A percentile compares a stretch with the other conserved stretches of the same genome.
These are phyloP conservation scores for Litocranius walleri DNA, from an alignment of 2,113 vertebrate genomes.

Conservation along the genomic window DNA sequence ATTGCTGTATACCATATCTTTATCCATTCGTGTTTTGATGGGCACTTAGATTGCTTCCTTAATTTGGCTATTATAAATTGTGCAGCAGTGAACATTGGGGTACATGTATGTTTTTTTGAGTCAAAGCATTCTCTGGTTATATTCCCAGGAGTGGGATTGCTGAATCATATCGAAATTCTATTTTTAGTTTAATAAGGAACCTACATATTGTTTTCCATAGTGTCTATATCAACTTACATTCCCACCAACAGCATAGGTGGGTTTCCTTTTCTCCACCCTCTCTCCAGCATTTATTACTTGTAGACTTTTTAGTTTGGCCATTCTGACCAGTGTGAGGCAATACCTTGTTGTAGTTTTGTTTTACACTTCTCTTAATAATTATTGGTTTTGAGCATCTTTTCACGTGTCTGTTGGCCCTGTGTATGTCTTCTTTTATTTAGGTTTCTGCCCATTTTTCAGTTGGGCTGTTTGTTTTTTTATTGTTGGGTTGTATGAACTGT, in stretches of 20 bases:
- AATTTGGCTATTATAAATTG: neutral
- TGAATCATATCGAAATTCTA: neutral
- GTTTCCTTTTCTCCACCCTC: neutral
- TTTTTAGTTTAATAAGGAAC: neutral
- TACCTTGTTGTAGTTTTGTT: neutral
- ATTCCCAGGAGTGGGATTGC: neutral
- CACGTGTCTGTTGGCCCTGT: neutral
- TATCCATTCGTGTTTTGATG: neutral
- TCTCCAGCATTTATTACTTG: neutral
- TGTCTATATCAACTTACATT: neutral
- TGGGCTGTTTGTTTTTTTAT: neutral
- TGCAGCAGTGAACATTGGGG: neutral
- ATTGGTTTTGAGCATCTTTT: neutral
- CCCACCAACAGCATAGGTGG: neutral
- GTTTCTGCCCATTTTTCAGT: neutral
- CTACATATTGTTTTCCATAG: neutral
- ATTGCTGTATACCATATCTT: neutral
- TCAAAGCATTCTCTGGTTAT: neutral
- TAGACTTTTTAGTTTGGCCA: neutral
- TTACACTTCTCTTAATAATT: neutral
- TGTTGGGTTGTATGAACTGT: neutral
- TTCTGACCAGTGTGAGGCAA: neutral
- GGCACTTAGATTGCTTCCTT: neutral
- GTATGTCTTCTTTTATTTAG: neutral
- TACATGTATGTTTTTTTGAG: neutral